Evolutionary conservation across 1,140 invertebrate genomes (phyloP), one percentile per base, ranked within the genome.

Genomic region (Aphidius gifuensis): DNA sequence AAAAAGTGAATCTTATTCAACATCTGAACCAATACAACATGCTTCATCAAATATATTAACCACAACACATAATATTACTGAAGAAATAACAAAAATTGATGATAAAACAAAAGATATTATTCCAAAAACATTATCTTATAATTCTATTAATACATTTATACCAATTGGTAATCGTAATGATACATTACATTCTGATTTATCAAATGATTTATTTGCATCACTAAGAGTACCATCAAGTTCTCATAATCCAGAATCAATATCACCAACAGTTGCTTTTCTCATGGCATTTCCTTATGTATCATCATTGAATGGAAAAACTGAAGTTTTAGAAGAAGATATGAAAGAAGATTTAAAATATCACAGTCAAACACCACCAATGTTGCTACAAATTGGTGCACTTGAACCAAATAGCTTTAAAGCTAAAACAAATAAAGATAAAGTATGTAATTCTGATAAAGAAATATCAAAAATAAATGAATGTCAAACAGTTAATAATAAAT

Each of bases 231-330:
- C 85, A 21, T 78, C 83, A 1, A 85, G 83, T 61, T 83, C 83
- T 45, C 84, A 86, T 65, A 85, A 87, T 75, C 81, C 85, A 1
- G 85, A 87, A 69, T 87, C 86, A 8, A 88, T 89, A 65, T 91
- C 90, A 21, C 89, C 90, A 9, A 91, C 89, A 8, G 90, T 88
- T 38, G 90, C 90, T 7, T 90, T 90, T 73, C 75, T 91, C 21
- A 84, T 89, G 75, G 87, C 89, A 7, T 91, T 91, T 69, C 90
- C 90, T 2, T 75, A 91, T 9, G 89, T 91, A 1, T 87, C 86
- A 3, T 83, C 83, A 7, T 58, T 83, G 5, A 84, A 80, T 49
- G 83, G 83, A 8, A 85, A 83, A 58, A 80, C 83, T 2, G 85
- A 86, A 65, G 83, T 85, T 3, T 68, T 85, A 3, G 83, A 83